Evolutionary conservation across 2,888 invertebrate species (phyloP), one percentile per base, ranked within the genome.

Genomic region (Cryptophagus acutangulus): DNA sequence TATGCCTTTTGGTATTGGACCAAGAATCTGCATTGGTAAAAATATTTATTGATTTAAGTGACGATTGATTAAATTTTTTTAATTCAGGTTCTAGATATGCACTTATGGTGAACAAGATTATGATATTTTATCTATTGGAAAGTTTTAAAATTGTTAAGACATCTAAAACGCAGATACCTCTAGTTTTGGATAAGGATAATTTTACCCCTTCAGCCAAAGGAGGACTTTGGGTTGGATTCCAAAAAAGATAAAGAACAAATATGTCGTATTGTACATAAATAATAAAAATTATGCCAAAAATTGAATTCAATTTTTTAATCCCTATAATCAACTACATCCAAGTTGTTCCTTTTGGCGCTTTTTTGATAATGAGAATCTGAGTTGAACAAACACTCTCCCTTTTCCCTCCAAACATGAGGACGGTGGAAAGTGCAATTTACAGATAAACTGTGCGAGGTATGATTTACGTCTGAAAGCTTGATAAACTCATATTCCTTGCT

Each of bases 381-480:
- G n/a, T 9, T 20, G 20, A 20, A 20, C 5, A 20, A 6, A 9
- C 20, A 20, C 5, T 20, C 9, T 20, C 5, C 20, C 9, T 20
- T 20, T 20, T 6, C 20, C 20, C n/a, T n/a, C n/a, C n/a, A n/a
- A n/a, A n/a, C n/a, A n/a, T n/a, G n/a, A n/a, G n/a, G n/a, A n/a
- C n/a, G n/a, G n/a, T n/a, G 75, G 75, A 74, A 78, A 76, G 77
- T 79, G 78, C 77, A 74, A 71, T 74, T 75, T 73, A 73, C 75
- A 76, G 79, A 79, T 78, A 78, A 78, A 68, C 66, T 66, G 64
- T 61, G 62, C 59, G 56, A 63, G n/a, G 9, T 71, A 76, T 79
- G 78, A 79, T 79, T 79, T 78, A 79, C 77, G 74, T 75, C 74
- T 74, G 76, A 78, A 71, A 78, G 78, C 78, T 78, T 78, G 67